A percentile compares a stretch with the other conserved stretches of the same genome.
Evolutionary conservation across 2,888 invertebrate genomes (phyloP).

Genomic region (Campoplex capitator): DNA sequence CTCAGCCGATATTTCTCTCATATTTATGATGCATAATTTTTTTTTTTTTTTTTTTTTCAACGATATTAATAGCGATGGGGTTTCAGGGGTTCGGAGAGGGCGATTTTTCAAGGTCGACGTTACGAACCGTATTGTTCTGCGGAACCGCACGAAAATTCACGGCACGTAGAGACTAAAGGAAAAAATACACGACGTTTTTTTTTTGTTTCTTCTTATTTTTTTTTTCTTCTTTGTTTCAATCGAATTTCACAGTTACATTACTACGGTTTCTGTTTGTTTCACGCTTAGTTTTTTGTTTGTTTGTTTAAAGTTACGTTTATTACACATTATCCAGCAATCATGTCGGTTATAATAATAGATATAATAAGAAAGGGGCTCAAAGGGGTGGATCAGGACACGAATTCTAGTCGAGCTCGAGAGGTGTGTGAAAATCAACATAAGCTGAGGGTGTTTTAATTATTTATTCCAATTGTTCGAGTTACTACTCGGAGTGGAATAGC

Average conservation of each 20-base stretch:
- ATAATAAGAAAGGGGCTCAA: slow-evolving; percentile 57
- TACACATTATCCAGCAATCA: slow-evolving; percentile 64
- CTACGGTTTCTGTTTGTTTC: slow-evolving; percentile 45
- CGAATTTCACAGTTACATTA: slow-evolving; percentile 61
- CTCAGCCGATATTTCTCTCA: slow-evolving; percentile 74
- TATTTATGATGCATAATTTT: not conserved
- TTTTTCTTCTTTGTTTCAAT: slow-evolving; percentile 44
- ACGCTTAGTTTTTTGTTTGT: slow-evolving; percentile 37
- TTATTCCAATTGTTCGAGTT: slow-evolving; percentile 35
- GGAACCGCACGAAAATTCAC: slow-evolving; percentile 36
- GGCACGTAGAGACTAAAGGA: slow-evolving; percentile 27
- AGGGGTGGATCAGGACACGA: slow-evolving; percentile 50
- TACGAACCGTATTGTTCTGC: slow-evolving; percentile 31
- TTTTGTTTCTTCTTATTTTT: slow-evolving; percentile 20
- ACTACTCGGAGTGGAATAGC: slow-evolving; percentile 14
- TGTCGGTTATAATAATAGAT: slow-evolving; percentile 42
- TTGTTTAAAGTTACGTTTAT: slow-evolving; percentile 57
- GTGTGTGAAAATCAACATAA: slow-evolving; percentile 44
- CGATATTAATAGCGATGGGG: slow-evolving; percentile 35
- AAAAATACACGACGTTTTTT: slow-evolving; percentile 69
- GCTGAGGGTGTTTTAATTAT: slow-evolving; percentile 51
- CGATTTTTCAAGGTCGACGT: slow-evolving; percentile 39
- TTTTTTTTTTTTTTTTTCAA: not conserved
- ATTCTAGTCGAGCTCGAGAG: slow-evolving; percentile 42
- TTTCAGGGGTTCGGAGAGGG: slow-evolving; percentile 29